Conservation (phyloP, 1,140 invertebrate genomes). For the Aphis craccivora region DNA sequence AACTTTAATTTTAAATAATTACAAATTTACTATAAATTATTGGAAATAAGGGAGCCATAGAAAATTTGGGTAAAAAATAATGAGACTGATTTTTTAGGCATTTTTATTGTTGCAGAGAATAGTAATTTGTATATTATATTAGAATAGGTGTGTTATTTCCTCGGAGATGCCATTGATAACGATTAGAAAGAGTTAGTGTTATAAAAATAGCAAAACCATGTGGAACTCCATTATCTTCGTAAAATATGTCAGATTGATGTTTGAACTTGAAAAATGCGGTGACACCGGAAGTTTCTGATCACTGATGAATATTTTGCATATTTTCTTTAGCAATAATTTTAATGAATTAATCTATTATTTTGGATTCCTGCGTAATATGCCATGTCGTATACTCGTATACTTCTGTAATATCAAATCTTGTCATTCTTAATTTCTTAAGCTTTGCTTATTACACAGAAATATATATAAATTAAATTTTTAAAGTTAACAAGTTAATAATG, state of each 20-base stretch:
- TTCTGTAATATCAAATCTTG: too few species aligned
- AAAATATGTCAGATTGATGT: neutral
- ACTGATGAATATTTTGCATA: neutral
- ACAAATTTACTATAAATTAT: too few species aligned
- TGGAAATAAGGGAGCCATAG: too few species aligned
- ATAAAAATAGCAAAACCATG: neutral
- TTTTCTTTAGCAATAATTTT: neutral
- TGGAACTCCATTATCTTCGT: neutral
- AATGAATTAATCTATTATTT: neutral
- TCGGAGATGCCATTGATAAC: neutral
- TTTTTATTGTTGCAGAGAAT: neutral
- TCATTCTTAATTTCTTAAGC: too few species aligned
- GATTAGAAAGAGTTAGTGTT: neutral
- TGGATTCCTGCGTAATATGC: neutral
- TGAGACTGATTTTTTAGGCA: neutral
- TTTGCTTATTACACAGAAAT: too few species aligned
- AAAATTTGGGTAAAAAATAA: neutral
- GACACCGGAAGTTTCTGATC: neutral
- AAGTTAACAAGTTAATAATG: too few species aligned
- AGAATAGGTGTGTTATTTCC: neutral
- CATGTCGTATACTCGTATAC: neutral
- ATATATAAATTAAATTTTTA: too few species aligned
- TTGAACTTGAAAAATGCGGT: constrained; percentile 23
- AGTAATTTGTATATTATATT: neutral
- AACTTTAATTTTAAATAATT: too few species aligned